A percentile compares a stretch with the other conserved stretches of the same genome.
Evolutionary conservation across 2,113 vertebrate species (phyloP).

Genomic region (Megaleporinus macrocephalus): DNA sequence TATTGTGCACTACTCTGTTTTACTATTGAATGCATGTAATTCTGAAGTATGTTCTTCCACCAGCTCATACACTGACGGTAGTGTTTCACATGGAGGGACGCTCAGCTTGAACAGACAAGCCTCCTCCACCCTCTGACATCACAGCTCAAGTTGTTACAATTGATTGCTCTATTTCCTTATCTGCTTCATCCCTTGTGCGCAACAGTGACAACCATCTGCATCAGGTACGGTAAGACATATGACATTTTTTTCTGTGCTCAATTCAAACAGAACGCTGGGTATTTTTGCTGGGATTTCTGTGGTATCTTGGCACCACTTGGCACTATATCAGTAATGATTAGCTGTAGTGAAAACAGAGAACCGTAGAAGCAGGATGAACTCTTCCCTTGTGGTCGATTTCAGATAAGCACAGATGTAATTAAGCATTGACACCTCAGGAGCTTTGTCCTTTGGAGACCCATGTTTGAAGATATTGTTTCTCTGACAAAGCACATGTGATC

Average conservation of each 20-base stretch:
- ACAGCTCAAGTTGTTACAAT: background rate
- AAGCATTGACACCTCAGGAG: background rate
- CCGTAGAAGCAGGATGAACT: background rate
- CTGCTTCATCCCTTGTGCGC: background rate
- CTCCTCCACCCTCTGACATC: slow-evolving; percentile 34
- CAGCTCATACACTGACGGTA: too few species aligned
- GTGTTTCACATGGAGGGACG: too few species aligned
- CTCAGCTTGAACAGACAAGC: background rate
- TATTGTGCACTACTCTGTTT: too few species aligned
- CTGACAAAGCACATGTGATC: background rate
- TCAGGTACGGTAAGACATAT: slow-evolving; percentile 28
- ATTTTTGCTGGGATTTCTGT: background rate
- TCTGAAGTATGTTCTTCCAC: too few species aligned
- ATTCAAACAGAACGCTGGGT: too few species aligned
- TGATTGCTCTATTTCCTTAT: background rate
- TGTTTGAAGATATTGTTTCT: background rate
- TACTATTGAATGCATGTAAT: too few species aligned
- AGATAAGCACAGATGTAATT: background rate
- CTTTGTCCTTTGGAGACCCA: background rate
- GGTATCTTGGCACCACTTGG: background rate
- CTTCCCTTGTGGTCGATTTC: background rate
- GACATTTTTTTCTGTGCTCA: background rate
- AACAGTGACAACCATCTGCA: background rate
- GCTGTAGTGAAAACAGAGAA: background rate
- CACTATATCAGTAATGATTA: background rate